phyloP scores from a whole-genome alignment of 2,797 vertebrate genomes.

The Choloepus didactylus region DNA sequence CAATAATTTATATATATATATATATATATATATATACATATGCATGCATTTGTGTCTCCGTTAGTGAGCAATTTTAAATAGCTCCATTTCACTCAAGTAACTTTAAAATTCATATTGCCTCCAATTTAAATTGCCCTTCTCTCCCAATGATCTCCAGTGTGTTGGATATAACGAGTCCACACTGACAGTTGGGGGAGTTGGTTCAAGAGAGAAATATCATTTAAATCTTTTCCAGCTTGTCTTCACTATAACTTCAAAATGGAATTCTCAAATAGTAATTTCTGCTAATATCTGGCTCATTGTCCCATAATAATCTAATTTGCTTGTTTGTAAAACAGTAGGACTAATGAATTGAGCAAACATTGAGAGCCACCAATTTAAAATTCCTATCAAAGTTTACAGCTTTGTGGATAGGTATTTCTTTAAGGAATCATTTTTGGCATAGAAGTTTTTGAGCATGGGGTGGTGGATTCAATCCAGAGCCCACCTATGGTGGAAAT shows the following conservation, averaged over 20 bases:
- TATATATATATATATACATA: neutral
- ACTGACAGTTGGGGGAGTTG: neutral
- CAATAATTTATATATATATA: neutral
- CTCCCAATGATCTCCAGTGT: neutral
- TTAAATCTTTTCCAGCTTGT: neutral
- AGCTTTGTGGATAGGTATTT: neutral
- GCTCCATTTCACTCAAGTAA: neutral
- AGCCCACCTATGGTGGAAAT: neutral
- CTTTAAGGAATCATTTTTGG: neutral
- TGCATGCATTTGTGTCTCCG: neutral
- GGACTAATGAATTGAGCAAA: neutral
- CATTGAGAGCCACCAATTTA: neutral
- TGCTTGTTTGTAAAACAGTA: neutral
- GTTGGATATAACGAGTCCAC: neutral
- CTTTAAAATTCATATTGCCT: slow-evolving; percentile 13
- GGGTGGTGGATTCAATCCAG: neutral
- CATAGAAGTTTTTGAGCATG: neutral
- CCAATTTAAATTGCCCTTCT: neutral
- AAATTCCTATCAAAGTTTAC: neutral
- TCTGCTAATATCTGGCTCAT: neutral
- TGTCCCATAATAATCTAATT: neutral
- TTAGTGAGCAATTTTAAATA: neutral
- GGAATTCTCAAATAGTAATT: neutral
- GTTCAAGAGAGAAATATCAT: neutral
- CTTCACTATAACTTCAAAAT: neutral